Evolutionary conservation across 2,797 vertebrate species (phyloP), one percentile per base, ranked within the genome.

Genomic region (Dicrostonyx torquatus): DNA sequence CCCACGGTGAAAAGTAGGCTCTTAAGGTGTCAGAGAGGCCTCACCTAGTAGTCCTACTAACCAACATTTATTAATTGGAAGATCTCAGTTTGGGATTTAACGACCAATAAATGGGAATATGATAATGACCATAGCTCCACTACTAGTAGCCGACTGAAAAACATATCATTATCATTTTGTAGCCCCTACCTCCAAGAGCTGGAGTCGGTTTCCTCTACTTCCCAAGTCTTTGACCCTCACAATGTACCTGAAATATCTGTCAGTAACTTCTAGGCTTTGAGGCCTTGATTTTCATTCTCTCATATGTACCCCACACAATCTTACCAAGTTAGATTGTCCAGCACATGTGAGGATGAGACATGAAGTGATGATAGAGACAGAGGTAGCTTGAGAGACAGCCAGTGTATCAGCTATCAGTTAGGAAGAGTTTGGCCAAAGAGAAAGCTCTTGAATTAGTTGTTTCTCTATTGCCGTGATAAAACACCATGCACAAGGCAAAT

Each of bases 61-160:
- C 79, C 9, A 26, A 11, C n/a, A 6, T 43, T 68, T 64, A 53
- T 62, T 60, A 73, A 55, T 45, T 79, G 18, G 22, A 94, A 85
- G 24, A 18, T 31, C 20, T 92, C 75, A 83, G 53, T 24, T 87
- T 43, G n/a, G 26, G 12, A 76, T 87, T 94, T 75, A 83, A 64
- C 75, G 58, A 94, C 58, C 26, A 29, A 12, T 96, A 77, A 94
- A 92, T 70, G 4, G 77, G 24, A 92, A 31, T 3, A 22, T 64
- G 24, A 75, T 90, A 84, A 93, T 94, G 58, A 34, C 2, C 66
- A 43, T 1, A 48, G 43, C 48, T 60, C 77, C 11, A 45, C 9
- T 29, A 77, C 24, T 11, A 89, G 34, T 70, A 37, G 5, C 53
- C 79, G 24, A 83, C 29, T 79, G 72, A 24, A 88, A 95, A 89